These are phyloP conservation scores for Achatina immaculata DNA, from an alignment of 1,140 invertebrate species.

Conservation along the genomic window DNA sequence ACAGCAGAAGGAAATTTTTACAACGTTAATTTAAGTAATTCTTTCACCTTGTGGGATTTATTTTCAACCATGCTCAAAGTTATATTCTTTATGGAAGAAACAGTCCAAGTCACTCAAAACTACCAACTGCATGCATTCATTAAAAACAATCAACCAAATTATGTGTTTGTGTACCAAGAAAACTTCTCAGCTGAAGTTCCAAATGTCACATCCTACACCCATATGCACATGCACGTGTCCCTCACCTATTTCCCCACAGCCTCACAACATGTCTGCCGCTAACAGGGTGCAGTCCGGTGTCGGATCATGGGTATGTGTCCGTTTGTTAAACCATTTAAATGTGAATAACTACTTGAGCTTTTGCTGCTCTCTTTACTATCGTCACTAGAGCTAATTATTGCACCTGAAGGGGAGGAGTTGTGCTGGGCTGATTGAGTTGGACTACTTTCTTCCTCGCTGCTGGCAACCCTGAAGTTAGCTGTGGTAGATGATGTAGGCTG, in stretches of 20 bases:
- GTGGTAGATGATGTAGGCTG: conserved; percentile 5
- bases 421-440: neutral
- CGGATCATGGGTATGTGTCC: conserved; percentile 26
- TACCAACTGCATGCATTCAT: neutral
- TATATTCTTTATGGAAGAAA: neutral
- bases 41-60: neutral
- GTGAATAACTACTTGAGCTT: conserved; percentile 28
- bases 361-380: conserved; percentile 37
- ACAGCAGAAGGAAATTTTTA: neutral
- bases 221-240: neutral
- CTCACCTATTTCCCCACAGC: neutral
- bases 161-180: too few relatives aligned
- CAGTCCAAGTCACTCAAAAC: neutral
- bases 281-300: conserved; percentile 29
- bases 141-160: neutral
- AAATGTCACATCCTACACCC: too few relatives aligned
- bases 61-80: neutral
- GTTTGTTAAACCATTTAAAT: conserved; percentile 31
- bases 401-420: conserved; percentile 15
- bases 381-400: conserved; percentile 36
- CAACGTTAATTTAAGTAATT: neutral
- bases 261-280: neutral
- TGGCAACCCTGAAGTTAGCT: neutral
- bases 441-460: conserved; percentile 24
- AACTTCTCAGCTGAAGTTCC: too few relatives aligned